A percentile compares a stretch with the other conserved stretches of the same genome.
These are phyloP conservation scores for Scaptodrosophila latifasciaeformis DNA, from an alignment of 2,888 invertebrate species.

Conservation along the genomic window DNA sequence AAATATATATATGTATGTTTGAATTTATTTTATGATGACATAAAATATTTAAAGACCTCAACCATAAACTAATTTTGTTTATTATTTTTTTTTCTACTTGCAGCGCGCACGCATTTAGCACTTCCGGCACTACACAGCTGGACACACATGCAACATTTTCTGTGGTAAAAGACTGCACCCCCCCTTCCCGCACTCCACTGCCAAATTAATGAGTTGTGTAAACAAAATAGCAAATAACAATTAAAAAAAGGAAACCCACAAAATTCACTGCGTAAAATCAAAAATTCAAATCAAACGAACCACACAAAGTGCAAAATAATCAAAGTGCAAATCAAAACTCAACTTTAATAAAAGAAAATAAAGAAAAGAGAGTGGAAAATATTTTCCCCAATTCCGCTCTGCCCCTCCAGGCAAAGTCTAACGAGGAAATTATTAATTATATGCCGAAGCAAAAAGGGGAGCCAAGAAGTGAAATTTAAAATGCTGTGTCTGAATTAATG, in stretches of 20 bases:
- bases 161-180: not conserved
- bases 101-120: constrained; percentile 36
- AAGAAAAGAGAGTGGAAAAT: not conserved
- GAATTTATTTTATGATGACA: no score
- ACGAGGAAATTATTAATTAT: constrained; percentile 63
- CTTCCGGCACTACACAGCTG: constrained; percentile 63
- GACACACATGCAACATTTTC: constrained; percentile 27
- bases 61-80: constrained; percentile 43
- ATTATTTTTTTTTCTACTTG: constrained; percentile 51
- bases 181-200: not conserved
- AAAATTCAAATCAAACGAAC: constrained; percentile 16
- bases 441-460: no score
- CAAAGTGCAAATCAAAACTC: constrained; percentile 40
- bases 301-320: constrained; percentile 1
- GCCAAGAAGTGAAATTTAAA: no score
- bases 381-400: not conserved
- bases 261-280: not conserved
- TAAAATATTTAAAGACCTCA: not conserved
- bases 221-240: constrained; percentile 13
- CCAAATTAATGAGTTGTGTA: not conserved
- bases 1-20: constrained; percentile 11
- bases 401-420: no score
- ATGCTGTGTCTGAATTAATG: no score
- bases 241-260: constrained; percentile 42
- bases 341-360: constrained; percentile 29